Base-by-base conservation (phyloP, 53 echinoderm and acorn worm genomes). In the Luidia sarsii region DNA sequence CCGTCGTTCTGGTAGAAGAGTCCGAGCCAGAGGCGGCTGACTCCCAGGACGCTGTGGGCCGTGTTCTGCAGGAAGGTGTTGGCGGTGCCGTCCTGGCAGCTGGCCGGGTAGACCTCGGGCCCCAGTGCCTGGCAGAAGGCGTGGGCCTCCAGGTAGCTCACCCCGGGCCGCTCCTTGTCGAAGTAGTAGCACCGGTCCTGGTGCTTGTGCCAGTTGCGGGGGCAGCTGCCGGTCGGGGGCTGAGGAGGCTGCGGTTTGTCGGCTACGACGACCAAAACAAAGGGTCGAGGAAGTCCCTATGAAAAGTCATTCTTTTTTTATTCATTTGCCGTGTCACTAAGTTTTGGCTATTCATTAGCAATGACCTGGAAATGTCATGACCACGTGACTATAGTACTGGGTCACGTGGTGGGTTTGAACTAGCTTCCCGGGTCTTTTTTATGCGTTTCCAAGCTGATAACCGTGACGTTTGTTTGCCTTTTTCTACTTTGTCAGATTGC, bases 11-110 rank as follows among this genome's bases (percentile, higher is more conserved):
- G 77, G 20, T 80, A 67, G 31, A 60, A 36, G 23, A 95, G 81
- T 8, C 95, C 95, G 34, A 95, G 33, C 95, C 95, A 95, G 1
- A 95, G 71, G 27, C 60, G 80, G 33, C 35, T 50, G 21, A 64
- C 51, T 21, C 82, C 82, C 0, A 89, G 31, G 0, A 14, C 9
- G 22, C 65, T 68, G 10, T 39, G 60, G 5, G 89, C 83, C 1
- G 67, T 50, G 13, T 72, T 36, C 27, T 62, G 71, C 33, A 94
- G 70, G 61, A 85, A 85, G 7, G 91, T 88, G 23, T 94, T 94
- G 5, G 64, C 77, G 14, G 33, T 68, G 24, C 80, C 75, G 57
- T 49, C 75, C 37, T 88, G 91, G 16, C 92, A 82, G 39, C 89
- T 91, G 15, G 87, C 84, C 4, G 87, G 84, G n/a, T 80, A 62